A percentile compares a stretch with the other conserved stretches of the same genome.
Evolutionary conservation across 2,113 vertebrate species (phyloP).

Genomic region (Lepisosteus osseus): DNA sequence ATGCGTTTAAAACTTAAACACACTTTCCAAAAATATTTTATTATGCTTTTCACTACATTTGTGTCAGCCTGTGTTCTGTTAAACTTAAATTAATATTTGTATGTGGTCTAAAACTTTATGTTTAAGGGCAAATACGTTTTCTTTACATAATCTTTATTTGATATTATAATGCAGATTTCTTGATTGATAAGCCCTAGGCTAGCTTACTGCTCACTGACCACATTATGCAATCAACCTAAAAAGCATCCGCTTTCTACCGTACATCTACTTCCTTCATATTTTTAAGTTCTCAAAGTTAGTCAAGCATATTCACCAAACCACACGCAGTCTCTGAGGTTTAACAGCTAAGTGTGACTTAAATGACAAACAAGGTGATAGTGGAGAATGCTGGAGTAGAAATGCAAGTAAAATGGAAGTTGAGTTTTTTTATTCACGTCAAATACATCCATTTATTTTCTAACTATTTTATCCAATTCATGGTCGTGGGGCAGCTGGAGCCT

Average conservation of each 20-base stretch:
- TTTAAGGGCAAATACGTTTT: neutral
- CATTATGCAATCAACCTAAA: conserved; percentile 22
- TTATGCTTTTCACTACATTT: too few species aligned
- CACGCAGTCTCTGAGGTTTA: conserved; percentile 23
- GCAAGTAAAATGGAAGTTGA: too few species aligned
- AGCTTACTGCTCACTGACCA: conserved; percentile 15
- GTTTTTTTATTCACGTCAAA: too few species aligned
- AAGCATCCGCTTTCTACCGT: conserved; percentile 6
- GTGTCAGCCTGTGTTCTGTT: too few species aligned
- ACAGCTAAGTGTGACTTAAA: conserved; percentile 35
- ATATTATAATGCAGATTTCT: neutral
- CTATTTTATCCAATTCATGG: too few species aligned
- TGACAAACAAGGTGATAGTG: conserved; percentile 35
- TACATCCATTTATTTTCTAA: too few species aligned
- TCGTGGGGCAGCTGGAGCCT: too few species aligned
- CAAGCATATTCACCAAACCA: conserved; percentile 12
- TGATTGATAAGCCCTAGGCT: neutral
- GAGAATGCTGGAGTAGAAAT: conserved; percentile 16
- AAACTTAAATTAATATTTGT: too few species aligned
- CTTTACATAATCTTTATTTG: neutral
- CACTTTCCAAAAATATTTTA: too few species aligned
- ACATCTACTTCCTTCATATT: conserved; percentile 14
- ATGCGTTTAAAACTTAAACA: too few species aligned
- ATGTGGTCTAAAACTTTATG: too few species aligned
- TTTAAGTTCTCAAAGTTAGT: conserved; percentile 41